Evolutionary conservation across 1,140 invertebrate genomes (phyloP).

Genomic region (Leucophenga varia): DNA sequence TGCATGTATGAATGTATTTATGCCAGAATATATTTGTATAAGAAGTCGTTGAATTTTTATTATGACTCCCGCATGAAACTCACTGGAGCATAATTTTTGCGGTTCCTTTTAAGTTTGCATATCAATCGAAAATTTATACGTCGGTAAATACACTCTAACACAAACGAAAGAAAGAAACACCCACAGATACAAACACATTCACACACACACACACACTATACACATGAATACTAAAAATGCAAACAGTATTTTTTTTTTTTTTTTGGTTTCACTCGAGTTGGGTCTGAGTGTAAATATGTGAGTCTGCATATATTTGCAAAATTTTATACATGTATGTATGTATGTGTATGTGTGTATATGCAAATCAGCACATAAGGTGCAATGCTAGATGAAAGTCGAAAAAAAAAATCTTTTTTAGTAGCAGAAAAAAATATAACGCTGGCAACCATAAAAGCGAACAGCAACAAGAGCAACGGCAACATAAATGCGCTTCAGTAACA

Average conservation of each 20-base stretch:
- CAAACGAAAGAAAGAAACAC: no score
- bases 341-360: slow-evolving; percentile 34
- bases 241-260: no score
- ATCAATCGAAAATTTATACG: slow-evolving; percentile 54
- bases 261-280: no score
- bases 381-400: not conserved
- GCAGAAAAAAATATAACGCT: slow-evolving; percentile 6
- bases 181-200: no score
- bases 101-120: slow-evolving; percentile 56
- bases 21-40: no score
- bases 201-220: not conserved
- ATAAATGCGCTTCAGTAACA: no score
- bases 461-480: not conserved
- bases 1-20: no score
- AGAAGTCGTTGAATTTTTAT: no score
- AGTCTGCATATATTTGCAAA: no score
- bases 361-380: slow-evolving; percentile 38
- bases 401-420: not conserved
- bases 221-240: no score
- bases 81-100: slow-evolving; percentile 54
- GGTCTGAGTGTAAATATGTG: no score
- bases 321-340: slow-evolving; percentile 17
- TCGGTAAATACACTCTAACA: slow-evolving; percentile 33
- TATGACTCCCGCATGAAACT: slow-evolving; percentile 13
- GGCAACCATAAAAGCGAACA: slow-evolving; percentile 16